Base-by-base conservation (phyloP, 2,113 vertebrate species). In the Grammatotria lemairii region DNA sequence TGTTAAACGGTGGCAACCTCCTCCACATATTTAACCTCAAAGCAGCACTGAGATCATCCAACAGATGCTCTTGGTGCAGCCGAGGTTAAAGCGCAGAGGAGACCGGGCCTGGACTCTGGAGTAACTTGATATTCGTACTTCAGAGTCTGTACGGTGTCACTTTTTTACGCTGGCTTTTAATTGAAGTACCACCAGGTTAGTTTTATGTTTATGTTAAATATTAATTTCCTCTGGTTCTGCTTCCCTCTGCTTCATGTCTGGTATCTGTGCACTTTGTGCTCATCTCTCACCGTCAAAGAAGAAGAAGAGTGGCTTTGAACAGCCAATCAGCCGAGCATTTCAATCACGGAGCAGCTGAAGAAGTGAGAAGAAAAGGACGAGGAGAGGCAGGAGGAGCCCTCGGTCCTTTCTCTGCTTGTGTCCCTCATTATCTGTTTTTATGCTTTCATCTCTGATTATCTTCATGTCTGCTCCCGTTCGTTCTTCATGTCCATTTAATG, bases 391-490 rank as follows among this genome's bases (percentile, higher is more conserved):
- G 60, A 78, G 45, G 35, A 47, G 47, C 12, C 40, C 19, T n/a
- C 38, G 28, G 13, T 53, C 16, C 10, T 16, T 83, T 55, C 51
- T 81, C 17, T 75, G 31, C 53, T 55, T 58, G n/a, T 8, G 42
- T 28, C 19, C 19, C 60, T 90, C 79, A 87, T 91, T 85, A 86
- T 60, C 31, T 45, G 28, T 38, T 80, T 65, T 86, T 1, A 57
- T 31, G 35, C 83, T 89, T 89, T 87, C 73, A 92, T 91, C 87
- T 83, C 73, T 19, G 45, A 42, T 85, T 81, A 54, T 84, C 47
- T 82, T 80, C 23, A 51, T 54, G 21, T 9, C 2, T 28, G 7
- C n/a, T 75, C 4, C 33, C 4, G 3, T 17, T 85, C 49, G 5
- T 58, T 79, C 19, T 68, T 60, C 14, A 19, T 14, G 9, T 42